These are phyloP conservation scores for Conops quadrifasciatus DNA, from an alignment of 2,888 invertebrate genomes.

Conservation along the genomic window DNA sequence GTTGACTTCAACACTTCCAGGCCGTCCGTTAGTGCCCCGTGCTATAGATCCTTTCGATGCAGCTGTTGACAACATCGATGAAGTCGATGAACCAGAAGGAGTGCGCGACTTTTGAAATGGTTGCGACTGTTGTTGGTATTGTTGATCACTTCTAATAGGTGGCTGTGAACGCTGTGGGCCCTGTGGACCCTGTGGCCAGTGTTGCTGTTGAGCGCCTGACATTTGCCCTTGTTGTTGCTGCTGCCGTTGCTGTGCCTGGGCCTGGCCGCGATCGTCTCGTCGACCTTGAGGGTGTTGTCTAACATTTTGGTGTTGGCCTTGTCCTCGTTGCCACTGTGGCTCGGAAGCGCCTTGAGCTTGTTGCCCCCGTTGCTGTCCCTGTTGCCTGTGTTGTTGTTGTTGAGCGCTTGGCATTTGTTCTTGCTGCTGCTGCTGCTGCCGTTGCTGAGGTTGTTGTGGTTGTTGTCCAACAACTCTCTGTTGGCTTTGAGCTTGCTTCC, in stretches of 20 bases:
- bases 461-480: conserved; percentile 6
- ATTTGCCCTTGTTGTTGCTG: conserved; percentile 34
- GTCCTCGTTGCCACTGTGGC: conserved; percentile 32
- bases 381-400: conserved; percentile 11
- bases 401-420: conserved; percentile 22
- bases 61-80: conserved; percentile 21
- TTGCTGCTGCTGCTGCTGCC: conserved; percentile 5
- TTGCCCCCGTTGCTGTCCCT: conserved; percentile 22
- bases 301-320: too few species aligned
- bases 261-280: background rate
- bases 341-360: conserved; percentile 5
- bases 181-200: background rate
- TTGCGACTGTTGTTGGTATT: conserved; percentile 36
- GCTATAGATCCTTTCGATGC: conserved; percentile 43
- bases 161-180: too few species aligned
- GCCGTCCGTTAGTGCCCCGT: conserved; percentile 63
- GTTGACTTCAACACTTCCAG: conserved; percentile 70
- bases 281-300: conserved; percentile 29
- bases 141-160: too few species aligned
- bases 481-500: conserved; percentile 5
- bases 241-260: conserved; percentile 19
- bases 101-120: conserved; percentile 23
- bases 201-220: background rate
- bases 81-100: background rate
- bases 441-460: conserved; percentile 22